Conservation (phyloP, 2,113 vertebrate genomes). For the Typhlomys cinereus region DNA sequence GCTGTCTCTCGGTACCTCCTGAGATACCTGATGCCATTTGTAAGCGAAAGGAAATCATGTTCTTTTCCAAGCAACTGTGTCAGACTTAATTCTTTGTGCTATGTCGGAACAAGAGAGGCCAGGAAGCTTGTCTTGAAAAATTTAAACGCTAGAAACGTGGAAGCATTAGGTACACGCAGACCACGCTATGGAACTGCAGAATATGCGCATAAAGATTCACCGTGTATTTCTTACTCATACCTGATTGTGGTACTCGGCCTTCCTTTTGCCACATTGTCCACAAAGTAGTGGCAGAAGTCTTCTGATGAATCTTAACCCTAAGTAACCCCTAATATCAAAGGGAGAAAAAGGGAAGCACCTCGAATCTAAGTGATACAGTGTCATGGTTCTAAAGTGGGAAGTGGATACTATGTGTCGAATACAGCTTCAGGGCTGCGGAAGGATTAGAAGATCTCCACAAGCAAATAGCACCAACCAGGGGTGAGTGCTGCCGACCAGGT, state of each 20-base stretch:
- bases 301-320: neutral
- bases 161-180: neutral
- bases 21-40: neutral
- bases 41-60: neutral
- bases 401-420: neutral
- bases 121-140: neutral
- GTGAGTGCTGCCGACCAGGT: too few species aligned
- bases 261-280: neutral
- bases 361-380: neutral
- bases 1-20: neutral
- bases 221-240: neutral
- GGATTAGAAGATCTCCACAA: neutral
- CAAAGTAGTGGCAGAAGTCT: neutral
- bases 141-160: neutral
- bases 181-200: neutral
- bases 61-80: neutral
- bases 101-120: neutral
- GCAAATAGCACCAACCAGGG: neutral
- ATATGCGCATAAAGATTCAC: neutral
- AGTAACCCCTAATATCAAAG: neutral
- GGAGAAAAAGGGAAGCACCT: neutral
- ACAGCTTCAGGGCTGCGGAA: neutral
- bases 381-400: neutral
- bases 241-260: neutral
- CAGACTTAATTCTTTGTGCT: neutral